Evolutionary conservation across 2,888 invertebrate species (phyloP), one percentile per base, ranked within the genome.

Genomic region (Galerucella pusilla): DNA sequence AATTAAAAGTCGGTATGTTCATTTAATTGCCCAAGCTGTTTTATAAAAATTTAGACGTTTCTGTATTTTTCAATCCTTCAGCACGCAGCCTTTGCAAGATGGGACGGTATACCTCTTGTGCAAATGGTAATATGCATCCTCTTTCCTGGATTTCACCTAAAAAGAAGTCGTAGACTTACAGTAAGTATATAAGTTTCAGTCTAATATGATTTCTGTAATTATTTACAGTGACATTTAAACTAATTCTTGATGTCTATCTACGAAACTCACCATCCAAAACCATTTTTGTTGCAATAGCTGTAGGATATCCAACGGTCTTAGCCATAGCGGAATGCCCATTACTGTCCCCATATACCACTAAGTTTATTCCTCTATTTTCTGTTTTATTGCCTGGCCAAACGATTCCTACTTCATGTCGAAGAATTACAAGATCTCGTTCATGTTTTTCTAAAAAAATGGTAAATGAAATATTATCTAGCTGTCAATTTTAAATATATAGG

Each of bases 271-370:
- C 98, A 87, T 98, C 97, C 14, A 99, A 89, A 77, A 99, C 92
- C 99, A 99, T 99, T 88, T 97, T 97, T 0, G 97, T 93, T 1
- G 98, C 97, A 82, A 99, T 99, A 25, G 97, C 99, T 7, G 97
- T 94, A 0, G 94, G 99, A 89, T 93, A 96, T 28, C 97, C 97
- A 10, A 97, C 97, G 10, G 96, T 95, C 84, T 94, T 92, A 0
- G 97, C 95, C 99, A 99, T 99, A 42, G 99, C 99, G 0, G 98
- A 97, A 87, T 96, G 96, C 0, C 95, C 94, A 20, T 89, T 87
- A 10, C 80, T 77, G 77, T 94, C 93, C 0, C 99, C 99, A 81
- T 99, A 97, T 72, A 94, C 94, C 0, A 98, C 96, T 88, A 99
- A 92, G 78, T 94, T 96, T 68, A 96, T 93, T 77, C 92, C 95